A percentile compares a stretch with the other conserved stretches of the same genome.
phyloP scores from a whole-genome alignment of 2,113 vertebrate species.

The Gobio gobio region DNA sequence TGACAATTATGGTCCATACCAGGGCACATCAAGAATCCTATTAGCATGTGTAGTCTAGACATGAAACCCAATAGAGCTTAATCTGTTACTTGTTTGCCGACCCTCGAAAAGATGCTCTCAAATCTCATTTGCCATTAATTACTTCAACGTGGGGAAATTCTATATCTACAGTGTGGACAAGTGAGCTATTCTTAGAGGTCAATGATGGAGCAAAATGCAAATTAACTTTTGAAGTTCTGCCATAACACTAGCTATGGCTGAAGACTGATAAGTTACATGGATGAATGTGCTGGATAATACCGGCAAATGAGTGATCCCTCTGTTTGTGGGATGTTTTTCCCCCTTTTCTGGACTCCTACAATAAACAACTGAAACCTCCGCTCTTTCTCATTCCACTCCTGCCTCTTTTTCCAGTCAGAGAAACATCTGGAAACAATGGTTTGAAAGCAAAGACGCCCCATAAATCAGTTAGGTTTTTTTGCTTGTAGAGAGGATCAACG shows the following conservation, averaged over 20 bases:
- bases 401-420: slow-evolving; percentile 45
- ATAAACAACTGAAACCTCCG: slow-evolving; percentile 41
- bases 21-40: slow-evolving; percentile 1
- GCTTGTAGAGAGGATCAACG: slow-evolving; percentile 64
- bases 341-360: slow-evolving; percentile 38
- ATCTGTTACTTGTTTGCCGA: slow-evolving; percentile 18
- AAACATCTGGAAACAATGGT: slow-evolving; percentile 80
- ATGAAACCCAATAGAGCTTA: slow-evolving; percentile 42
- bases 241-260: neutral
- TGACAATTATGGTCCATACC: slow-evolving; percentile 11
- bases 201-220: slow-evolving; percentile 28
- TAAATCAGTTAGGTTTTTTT: slow-evolving; percentile 74
- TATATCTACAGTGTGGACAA: slow-evolving; percentile 20
- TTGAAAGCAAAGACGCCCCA: slow-evolving; percentile 61
- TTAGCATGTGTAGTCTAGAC: slow-evolving; percentile 50
- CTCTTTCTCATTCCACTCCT: slow-evolving; percentile 48
- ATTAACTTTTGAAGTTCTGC: neutral
- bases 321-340: slow-evolving; percentile 33
- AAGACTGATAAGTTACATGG: neutral
- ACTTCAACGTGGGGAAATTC: slow-evolving; percentile 37
- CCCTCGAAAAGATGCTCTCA: slow-evolving; percentile 29
- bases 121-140: slow-evolving; percentile 47
- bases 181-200: slow-evolving; percentile 15
- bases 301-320: slow-evolving; percentile 13
- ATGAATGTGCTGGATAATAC: slow-evolving; percentile 1